Base-by-base conservation (phyloP, 2,888 invertebrate species). In the Microchrysa polita region DNA sequence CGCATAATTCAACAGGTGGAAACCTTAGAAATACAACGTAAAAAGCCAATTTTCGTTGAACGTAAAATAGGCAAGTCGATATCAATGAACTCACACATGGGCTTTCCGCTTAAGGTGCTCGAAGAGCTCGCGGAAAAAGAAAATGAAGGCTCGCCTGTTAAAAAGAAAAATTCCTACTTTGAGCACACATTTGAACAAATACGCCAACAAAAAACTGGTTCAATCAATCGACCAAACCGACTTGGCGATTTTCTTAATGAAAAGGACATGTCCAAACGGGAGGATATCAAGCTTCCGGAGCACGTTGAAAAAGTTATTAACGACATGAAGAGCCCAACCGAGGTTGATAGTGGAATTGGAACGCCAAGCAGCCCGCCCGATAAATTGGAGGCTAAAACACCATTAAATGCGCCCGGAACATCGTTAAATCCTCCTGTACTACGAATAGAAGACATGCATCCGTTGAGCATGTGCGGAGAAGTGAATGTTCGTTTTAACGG, bases 401-500 rank as follows among this genome's bases (percentile, higher is more conserved):
- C 67, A 75, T 63, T 40, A 71, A 77, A 18, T 12, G 57, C 42
- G 12, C 22, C 72, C 12, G 60, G 52, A 16, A 44, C 67, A 16
- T 40, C 60, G 23, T 14, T 12, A 7, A 22, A 72, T 48, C 63
- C 40, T 14, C 27, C 60, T 42, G 18, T 27, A 55, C 57, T 22
- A 42, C 61, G 52, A 14, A 10, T 40, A 53, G 61, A 48, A 34
- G 73, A 73, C 23, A 88, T 88, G 65, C 94, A 93, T 84, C 94
- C 94, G 0, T 80, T 94, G 2, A 92, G 93, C 77, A 91, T 92
- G 79, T 90, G 91, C 74, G 84, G 83, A 9, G 94, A 93, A 80
- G 92, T 93, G 0, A 92, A 91, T 80, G 93, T 94, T 60, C 92
- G 91, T 76, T 94, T 91, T 80, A 92, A 92, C 79, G 93, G 93